Percentiles rank a stretch among this genome's conserved stretches.
Conservation (phyloP, 2,888 invertebrate species). For the Lepeophtheirus nordmannii region DNA sequence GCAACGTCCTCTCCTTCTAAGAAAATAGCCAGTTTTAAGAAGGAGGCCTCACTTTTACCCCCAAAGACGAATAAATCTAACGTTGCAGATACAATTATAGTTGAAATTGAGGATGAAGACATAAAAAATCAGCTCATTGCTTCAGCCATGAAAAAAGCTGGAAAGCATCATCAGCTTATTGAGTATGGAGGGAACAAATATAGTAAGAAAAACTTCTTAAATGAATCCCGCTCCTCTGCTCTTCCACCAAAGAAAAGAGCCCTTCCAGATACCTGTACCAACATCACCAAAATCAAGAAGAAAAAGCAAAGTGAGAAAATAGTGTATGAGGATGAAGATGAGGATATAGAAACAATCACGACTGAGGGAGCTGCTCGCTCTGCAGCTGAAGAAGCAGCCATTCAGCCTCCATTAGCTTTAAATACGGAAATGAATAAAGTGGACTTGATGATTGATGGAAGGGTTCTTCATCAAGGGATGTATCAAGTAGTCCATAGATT, state of each 20-base stretch:
- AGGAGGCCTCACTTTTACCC: neutral
- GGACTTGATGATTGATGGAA: slow-evolving; percentile 7
- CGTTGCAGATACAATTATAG: neutral
- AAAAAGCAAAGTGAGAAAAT: neutral
- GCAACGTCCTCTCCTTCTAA: neutral
- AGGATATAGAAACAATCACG: slow-evolving; percentile 13
- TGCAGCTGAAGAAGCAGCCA: neutral
- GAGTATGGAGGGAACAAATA: neutral
- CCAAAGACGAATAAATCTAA: neutral
- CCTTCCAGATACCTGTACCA: neutral
- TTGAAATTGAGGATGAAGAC: slow-evolving; percentile 20
- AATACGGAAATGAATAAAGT: slow-evolving; percentile 23
- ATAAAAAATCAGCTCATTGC: slow-evolving; percentile 19
- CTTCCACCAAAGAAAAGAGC: slow-evolving; percentile 16
- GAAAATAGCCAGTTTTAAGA: slow-evolving; percentile 8
- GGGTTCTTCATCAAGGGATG: neutral
- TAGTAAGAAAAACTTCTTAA: neutral
- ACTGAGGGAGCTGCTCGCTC: slow-evolving; percentile 14
- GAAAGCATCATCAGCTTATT: neutral
- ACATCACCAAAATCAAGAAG: neutral
- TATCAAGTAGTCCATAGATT: slow-evolving; percentile 21
- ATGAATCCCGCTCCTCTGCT: neutral
- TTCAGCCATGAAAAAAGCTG: slow-evolving; percentile 22
- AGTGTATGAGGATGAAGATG: slow-evolving; percentile 6
- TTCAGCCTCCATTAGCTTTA: slow-evolving; percentile 12